A percentile compares a stretch with the other conserved stretches of the same genome.
Conservation (phyloP, 2,888 invertebrate species). For the Poecilobothrus nobilitatus region DNA sequence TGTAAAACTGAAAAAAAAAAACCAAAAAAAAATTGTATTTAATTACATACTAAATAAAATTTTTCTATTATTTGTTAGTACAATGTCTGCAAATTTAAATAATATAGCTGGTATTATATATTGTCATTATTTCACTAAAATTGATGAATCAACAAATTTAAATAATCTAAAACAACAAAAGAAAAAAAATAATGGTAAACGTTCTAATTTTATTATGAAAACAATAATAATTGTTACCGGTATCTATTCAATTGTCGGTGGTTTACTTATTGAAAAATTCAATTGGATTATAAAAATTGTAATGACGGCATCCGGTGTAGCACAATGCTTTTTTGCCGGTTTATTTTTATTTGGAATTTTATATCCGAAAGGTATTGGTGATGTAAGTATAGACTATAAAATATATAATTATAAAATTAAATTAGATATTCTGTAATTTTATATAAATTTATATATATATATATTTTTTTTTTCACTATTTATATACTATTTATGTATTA, state of each 20-base stretch:
- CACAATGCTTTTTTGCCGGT: constrained; percentile 52
- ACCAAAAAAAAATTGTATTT: too few species aligned
- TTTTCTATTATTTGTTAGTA: constrained; percentile 32
- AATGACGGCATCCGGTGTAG: constrained; percentile 39
- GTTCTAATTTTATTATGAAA: constrained; percentile 44
- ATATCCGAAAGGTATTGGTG: constrained; percentile 49
- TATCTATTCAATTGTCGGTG: constrained; percentile 49
- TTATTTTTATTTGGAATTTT: constrained; percentile 56
- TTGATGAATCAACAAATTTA: too few species aligned
- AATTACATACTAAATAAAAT: too few species aligned
- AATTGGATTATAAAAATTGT: constrained; percentile 44
- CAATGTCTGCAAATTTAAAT: constrained; percentile 46
- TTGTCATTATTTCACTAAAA: constrained; percentile 40
- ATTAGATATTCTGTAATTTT: too few species aligned
- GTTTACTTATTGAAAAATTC: constrained; percentile 35
- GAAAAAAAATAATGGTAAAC: constrained; percentile 33
- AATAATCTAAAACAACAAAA: too few species aligned
- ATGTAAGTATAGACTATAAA: constrained; percentile 18
- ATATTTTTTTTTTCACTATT: too few species aligned
- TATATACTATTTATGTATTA: background rate
- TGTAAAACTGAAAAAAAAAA: background rate
- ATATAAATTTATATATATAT: too few species aligned
- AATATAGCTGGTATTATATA: constrained; percentile 46
- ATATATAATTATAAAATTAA: too few species aligned
- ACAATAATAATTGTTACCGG: constrained; percentile 42